These are phyloP conservation scores for Tachyglossus aculeatus DNA, from an alignment of 2,797 vertebrate species.

Conservation along the genomic window DNA sequence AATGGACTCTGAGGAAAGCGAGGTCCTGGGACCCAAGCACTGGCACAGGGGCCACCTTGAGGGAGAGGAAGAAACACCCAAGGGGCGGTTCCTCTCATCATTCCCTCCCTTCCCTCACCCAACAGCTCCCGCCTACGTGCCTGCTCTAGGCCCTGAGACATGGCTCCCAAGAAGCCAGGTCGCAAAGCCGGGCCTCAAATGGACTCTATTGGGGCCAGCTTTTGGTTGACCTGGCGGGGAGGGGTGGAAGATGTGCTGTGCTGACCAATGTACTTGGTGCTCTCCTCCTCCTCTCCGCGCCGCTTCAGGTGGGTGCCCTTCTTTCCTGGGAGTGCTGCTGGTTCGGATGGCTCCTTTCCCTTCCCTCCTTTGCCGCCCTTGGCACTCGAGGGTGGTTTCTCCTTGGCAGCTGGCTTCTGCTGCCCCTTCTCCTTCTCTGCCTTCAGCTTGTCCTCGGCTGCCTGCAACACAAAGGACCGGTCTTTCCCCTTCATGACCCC, in stretches of 20 bases:
- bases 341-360: constrained; percentile 64
- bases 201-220: too few species aligned
- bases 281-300: constrained; percentile 77
- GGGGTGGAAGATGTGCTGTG: background rate
- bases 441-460: constrained; percentile 58
- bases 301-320: constrained; percentile 80
- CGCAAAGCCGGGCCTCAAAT: too few species aligned
- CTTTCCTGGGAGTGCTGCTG: background rate
- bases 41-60: too few species aligned
- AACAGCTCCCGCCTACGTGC: too few species aligned
- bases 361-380: constrained; percentile 71
- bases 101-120: too few species aligned
- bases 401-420: constrained; percentile 58
- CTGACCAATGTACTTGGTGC: constrained; percentile 79
- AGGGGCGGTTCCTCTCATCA: too few species aligned
- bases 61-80: too few species aligned
- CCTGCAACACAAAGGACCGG: constrained; percentile 62
- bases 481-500: background rate
- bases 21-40: too few species aligned
- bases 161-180: too few species aligned
- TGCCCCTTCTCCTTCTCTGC: constrained; percentile 49
- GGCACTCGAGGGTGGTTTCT: constrained; percentile 59
- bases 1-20: too few species aligned
- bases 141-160: too few species aligned
- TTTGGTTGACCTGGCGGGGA: too few species aligned